A percentile compares a stretch with the other conserved stretches of the same genome.
Evolutionary conservation across 2,888 invertebrate genomes (phyloP).

Genomic region (Caenorhabditis sp.): DNA sequence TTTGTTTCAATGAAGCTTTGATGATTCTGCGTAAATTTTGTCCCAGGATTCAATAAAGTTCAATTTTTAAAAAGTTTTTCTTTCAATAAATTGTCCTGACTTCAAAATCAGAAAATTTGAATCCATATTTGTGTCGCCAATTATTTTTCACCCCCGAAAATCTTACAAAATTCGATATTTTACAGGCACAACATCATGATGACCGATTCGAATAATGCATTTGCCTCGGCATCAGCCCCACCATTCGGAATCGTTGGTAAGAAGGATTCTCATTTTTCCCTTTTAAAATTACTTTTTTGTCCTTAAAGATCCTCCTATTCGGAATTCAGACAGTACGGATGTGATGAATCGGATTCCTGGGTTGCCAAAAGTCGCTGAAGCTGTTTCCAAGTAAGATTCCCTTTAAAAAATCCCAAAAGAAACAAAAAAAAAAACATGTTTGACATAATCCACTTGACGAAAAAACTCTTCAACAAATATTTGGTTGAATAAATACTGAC

Average conservation of each 20-base stretch:
- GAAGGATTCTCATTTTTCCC: neutral
- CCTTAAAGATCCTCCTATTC: slow-evolving; percentile 2
- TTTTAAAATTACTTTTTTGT: too few relatives aligned
- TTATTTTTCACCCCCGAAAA: neutral
- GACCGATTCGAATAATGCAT: slow-evolving; percentile 5
- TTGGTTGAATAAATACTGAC: neutral
- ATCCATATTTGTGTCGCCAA: neutral
- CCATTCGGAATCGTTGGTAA: neutral
- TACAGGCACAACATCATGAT: neutral
- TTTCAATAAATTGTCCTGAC: too few relatives aligned
- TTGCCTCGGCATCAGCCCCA: neutral
- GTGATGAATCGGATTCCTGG: slow-evolving; percentile 38
- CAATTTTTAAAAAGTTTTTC: too few relatives aligned
- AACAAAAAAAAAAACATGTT: slow-evolving; percentile 4
- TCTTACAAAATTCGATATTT: neutral
- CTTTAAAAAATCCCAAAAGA: neutral
- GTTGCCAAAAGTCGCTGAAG: slow-evolving; percentile 25
- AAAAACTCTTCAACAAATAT: slow-evolving; percentile 2
- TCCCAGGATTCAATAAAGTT: too few relatives aligned
- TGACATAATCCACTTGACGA: slow-evolving; percentile 2
- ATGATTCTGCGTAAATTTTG: too few relatives aligned
- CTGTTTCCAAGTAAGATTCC: slow-evolving; percentile 25
- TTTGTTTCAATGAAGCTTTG: too few relatives aligned
- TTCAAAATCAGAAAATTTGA: too few relatives aligned
- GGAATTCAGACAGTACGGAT: slow-evolving; percentile 9